Evolutionary conservation across 2,797 vertebrate genomes (phyloP), one percentile per base, ranked within the genome.

Genomic region (Linurgus olivaceus): DNA sequence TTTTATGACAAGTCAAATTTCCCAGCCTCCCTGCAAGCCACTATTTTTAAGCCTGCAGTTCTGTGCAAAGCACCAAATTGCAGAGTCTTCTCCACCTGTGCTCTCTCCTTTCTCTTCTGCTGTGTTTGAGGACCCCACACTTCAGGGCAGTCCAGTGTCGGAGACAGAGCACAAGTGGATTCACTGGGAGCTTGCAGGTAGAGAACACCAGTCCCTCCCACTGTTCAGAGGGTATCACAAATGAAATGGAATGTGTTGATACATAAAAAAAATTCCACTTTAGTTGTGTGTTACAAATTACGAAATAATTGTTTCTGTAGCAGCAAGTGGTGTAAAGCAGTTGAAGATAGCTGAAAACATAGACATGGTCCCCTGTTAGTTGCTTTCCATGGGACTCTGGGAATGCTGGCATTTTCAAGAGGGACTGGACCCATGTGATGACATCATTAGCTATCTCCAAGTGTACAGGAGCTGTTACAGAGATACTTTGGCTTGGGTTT

Each of bases 31-130:
- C 4, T 31, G 13, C 45, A 70, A 78, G 31, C 8, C 20, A 16
- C 21, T 52, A 0, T 37, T 90, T 83, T 58, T 63, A 67, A 83
- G 48, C n/a, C 35, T 66, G 17, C 7, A 37, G 38, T 67, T 61
- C 57, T 33, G 19, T 84, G 42, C 48, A 52, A 23, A 76, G 48
- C 20, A 11, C 28, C 2, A 4, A 50, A 35, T 18, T 48, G 40
- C 40, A 58, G 21, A 31, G n/a, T 68, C 35, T 17, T 62, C 35
- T 62, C 45, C 13, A 6, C 16, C 35, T 0, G 0, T 48, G 28
- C 17, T 48, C 12, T 51, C 19, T 45, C 8, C 44, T 42, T 62
- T 59, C 26, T 71, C 19, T 76, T 51, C 8, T 8, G 29, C 24
- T 83, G 33, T 38, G 50, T 37, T 52, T 65, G 66, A 52, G 25